Evolutionary conservation across 2,113 vertebrate species (phyloP), one percentile per base, ranked within the genome.

Genomic region (Spizaetus ornatus): DNA sequence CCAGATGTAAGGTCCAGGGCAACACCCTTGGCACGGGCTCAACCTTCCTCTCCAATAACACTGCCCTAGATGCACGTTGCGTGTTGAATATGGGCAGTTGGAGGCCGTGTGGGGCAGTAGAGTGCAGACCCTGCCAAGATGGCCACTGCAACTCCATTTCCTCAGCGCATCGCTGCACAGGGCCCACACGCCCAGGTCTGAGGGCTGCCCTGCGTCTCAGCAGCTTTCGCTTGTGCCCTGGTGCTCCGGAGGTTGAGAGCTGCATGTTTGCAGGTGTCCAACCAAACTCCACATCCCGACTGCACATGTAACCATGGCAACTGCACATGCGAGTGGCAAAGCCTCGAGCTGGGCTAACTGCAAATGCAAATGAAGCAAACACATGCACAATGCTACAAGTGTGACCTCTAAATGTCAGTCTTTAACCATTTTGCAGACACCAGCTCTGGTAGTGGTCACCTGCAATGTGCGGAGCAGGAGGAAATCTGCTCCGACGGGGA

Each of bases 401-500:
- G 91, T 89, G 92, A 97, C 97, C 95, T 97, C 97, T 95, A 95
- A 97, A 97, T 96, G 94, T 95, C 94, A 97, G 94, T 58, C 81
- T 83, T 92, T 71, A 85, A 92, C 95, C 56, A 11, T 79, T 88
- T 63, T 92, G 80, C 95, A 91, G 96, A 82, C 83, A 71, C 56
- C 34, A 42, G 72, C 83, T 82, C 81, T 71, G 61, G 55, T 11
- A 36, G 36, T 5, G 3, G 58, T 55, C 42, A 76, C 79, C 74
- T 86, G 91, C 89, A 82, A 85, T 3, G 3, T 18, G 45, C 3
- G 0, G 78, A 92, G 62, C 61, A 32, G 43, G 65, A 38, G 38
- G 16, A 76, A 58, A 10, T 73, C 40, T 76, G 53, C 45, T 86
- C 66, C 0, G 3, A 0, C 0, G 3, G 42, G 45, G 25, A 80